These are phyloP conservation scores for Distichodus sexfasciatus DNA, from an alignment of 2,797 vertebrate species.

Conservation along the genomic window DNA sequence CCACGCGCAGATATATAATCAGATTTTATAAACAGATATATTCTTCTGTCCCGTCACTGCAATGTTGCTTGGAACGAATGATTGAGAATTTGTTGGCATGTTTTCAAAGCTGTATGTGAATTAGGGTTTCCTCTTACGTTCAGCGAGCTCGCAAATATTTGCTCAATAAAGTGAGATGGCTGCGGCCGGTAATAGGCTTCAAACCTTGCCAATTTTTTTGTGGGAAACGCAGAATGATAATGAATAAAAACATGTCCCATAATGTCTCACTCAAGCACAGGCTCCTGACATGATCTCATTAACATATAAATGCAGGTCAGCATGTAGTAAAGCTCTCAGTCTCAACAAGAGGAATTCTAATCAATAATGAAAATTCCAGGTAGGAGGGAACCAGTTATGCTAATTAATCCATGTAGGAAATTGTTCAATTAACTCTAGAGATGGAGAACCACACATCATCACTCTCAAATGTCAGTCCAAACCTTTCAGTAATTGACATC, in stretches of 20 bases:
- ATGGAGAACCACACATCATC: no score
- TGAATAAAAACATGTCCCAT: background rate
- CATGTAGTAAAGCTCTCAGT: no score
- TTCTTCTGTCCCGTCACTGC: background rate
- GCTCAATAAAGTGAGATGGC: background rate
- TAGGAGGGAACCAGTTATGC: no score
- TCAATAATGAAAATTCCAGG: no score
- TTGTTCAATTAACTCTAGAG: no score
- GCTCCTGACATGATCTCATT: background rate
- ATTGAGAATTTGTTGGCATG: slow-evolving; percentile 22
- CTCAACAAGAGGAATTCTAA: no score
- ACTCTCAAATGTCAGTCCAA: no score
- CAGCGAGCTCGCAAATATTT: slow-evolving; percentile 1
- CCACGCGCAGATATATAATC: background rate
- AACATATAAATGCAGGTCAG: no score
- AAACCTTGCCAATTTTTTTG: background rate
- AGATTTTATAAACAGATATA: slow-evolving; percentile 18
- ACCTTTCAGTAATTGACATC: no score
- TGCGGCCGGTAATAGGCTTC: background rate
- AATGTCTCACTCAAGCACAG: no score
- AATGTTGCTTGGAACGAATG: background rate
- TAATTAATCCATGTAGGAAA: no score
- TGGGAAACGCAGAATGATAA: background rate
- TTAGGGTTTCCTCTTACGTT: slow-evolving; percentile 18
- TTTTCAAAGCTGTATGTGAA: slow-evolving; percentile 17